Conservation (phyloP, 2,888 invertebrate genomes). For the Pemphredon lugubris region DNA sequence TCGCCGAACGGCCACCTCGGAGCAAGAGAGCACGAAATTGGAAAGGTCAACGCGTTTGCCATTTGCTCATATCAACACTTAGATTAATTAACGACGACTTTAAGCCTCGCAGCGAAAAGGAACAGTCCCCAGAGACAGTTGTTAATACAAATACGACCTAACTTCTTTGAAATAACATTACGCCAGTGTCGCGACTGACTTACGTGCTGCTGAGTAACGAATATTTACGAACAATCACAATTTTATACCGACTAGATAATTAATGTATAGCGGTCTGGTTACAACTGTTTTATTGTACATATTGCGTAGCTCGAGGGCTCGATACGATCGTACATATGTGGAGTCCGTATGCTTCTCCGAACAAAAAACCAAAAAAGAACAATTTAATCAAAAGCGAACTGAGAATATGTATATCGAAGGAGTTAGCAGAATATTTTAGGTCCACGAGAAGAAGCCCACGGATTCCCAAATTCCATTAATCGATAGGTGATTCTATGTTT, state of each 20-base stretch:
- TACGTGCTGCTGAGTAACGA: slow-evolving; percentile 42
- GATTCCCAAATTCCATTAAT: slow-evolving; percentile 48
- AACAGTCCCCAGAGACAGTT: slow-evolving; percentile 37
- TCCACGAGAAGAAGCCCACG: slow-evolving; percentile 42
- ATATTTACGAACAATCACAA: slow-evolving; percentile 73
- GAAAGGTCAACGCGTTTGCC: slow-evolving; percentile 74
- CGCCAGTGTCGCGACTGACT: slow-evolving; percentile 49
- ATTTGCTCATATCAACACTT: slow-evolving; percentile 78
- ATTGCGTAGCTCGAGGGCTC: slow-evolving; percentile 55
- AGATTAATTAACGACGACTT: slow-evolving; percentile 66
- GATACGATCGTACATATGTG: slow-evolving; percentile 32
- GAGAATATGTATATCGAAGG: slow-evolving; percentile 3
- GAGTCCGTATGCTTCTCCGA: slow-evolving; percentile 49
- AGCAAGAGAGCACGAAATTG: slow-evolving; percentile 61
- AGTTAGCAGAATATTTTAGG: slow-evolving; percentile 4
- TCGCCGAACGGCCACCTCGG: too few species aligned
- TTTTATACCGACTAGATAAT: slow-evolving; percentile 75
- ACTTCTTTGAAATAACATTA: not conserved
- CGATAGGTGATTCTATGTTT: slow-evolving; percentile 58
- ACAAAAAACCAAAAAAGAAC: not conserved
- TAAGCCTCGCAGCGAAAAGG: slow-evolving; percentile 54
- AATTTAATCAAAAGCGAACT: slow-evolving; percentile 4
- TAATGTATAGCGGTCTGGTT: slow-evolving; percentile 65
- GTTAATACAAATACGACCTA: slow-evolving; percentile 24
- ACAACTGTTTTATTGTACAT: slow-evolving; percentile 70